Evolutionary conservation across 1,140 invertebrate genomes (phyloP), one percentile per base, ranked within the genome.

Genomic region (Zaprionus nigranus): DNA sequence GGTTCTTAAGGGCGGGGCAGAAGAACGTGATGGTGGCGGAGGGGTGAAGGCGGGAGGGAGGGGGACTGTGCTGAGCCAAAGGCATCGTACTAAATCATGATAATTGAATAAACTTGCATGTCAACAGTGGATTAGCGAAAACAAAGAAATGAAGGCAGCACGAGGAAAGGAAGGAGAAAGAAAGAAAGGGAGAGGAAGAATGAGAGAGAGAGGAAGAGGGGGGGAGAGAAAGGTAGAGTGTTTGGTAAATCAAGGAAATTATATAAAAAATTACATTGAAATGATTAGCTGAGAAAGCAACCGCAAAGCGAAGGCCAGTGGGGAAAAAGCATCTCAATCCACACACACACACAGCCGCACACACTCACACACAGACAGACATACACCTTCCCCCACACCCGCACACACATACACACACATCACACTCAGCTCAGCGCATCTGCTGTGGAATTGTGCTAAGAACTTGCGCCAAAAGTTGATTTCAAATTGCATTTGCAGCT

Each of bases 21-120:
- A 26, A 43, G 34, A 40, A n/a, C 6, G 22, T 4, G 9, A 34
- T 34, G 30, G 9, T 9, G 24, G 64, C 28, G 0, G 56, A 9
- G 13, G 13, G 12, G 26, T n/a, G n/a, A n/a, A n/a, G 12, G 17
- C 5, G 28, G 0, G 7, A 0, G n/a, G 3, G 12, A 7, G 24
- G 5, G n/a, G 63, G 1, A 36, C 22, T 20, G 24, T 12, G 28
- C 5, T 12, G n/a, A 26, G 40, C 40, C 54, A 34, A 68, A 60
- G 65, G 56, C 40, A 60, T 15, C 60, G 38, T 20, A 66, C 70
- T 75, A 88, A 87, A 87, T 87, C 84, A 83, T 75, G 83, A 87
- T 87, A 87, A 88, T 87, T 87, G 83, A 87, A 88, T 87, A 67
- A 88, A 87, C 80, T 87, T 88, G 83, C 84, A 87, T 85, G 79